Evolutionary conservation across 2,888 invertebrate genomes (phyloP).

Genomic region (Phymatocera aterrima): DNA sequence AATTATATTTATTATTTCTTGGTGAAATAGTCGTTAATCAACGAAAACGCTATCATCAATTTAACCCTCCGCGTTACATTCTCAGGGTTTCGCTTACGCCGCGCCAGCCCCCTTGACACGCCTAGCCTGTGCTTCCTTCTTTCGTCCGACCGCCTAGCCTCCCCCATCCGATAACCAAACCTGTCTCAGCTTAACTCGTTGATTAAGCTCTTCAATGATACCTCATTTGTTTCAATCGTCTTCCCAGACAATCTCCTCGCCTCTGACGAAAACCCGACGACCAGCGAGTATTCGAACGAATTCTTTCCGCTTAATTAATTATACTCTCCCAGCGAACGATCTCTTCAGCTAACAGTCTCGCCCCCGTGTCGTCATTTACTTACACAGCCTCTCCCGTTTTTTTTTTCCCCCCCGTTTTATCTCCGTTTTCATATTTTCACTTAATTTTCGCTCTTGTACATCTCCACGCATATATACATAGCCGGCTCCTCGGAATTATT

Average conservation of each 20-base stretch:
- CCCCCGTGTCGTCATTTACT: background rate
- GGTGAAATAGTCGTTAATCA: background rate
- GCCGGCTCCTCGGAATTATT: no score
- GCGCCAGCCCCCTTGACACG: background rate
- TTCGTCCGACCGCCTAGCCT: background rate
- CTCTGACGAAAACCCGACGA: background rate
- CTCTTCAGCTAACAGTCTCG: background rate
- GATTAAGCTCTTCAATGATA: constrained; percentile 26
- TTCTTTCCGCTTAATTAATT: background rate
- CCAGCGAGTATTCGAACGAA: background rate
- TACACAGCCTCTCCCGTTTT: background rate
- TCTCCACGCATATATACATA: no score
- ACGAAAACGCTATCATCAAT: constrained; percentile 23
- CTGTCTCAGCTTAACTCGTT: constrained; percentile 26
- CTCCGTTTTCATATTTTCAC: no score
- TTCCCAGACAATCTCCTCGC: no score
- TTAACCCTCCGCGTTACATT: background rate
- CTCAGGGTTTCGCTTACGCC: background rate
- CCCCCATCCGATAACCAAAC: background rate
- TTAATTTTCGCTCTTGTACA: no score
- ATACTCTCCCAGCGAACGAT: background rate
- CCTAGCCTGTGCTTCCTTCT: background rate
- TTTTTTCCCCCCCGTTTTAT: no score
- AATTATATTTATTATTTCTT: constrained; percentile 23
- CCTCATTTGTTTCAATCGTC: constrained; percentile 33